Percentiles rank a stretch among this genome's conserved stretches.
These are phyloP conservation scores for Peromyscus leucopus DNA, from an alignment of 2,113 vertebrate species.

Conservation along the genomic window DNA sequence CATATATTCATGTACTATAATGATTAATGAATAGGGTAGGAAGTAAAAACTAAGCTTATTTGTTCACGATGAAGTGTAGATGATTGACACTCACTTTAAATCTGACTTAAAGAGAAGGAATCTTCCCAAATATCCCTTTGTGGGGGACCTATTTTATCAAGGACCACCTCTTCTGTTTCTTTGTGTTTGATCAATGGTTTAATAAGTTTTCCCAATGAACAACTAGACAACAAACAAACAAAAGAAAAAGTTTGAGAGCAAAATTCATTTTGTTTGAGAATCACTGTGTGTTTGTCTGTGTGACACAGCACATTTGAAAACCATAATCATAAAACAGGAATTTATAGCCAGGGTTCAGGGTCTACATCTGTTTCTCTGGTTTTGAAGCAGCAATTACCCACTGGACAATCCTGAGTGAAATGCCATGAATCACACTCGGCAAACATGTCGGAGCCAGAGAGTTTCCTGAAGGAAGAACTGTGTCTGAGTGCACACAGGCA, in stretches of 20 bases:
- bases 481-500: slow-evolving; percentile 50
- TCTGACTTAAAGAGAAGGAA: slow-evolving; percentile 63
- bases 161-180: slow-evolving; percentile 58
- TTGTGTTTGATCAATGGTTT: slow-evolving; percentile 78
- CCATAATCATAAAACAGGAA: slow-evolving; percentile 91
- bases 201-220: slow-evolving; percentile 83
- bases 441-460: slow-evolving; percentile 83
- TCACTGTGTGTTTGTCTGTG: slow-evolving; percentile 87
- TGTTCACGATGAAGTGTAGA: slow-evolving; percentile 75
- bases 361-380: slow-evolving; percentile 90
- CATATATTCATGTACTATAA: slow-evolving; percentile 19
- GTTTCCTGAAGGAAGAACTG: slow-evolving; percentile 73
- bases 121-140: slow-evolving; percentile 37
- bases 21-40: slow-evolving; percentile 59
- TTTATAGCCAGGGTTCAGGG: slow-evolving; percentile 89
- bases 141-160: slow-evolving; percentile 16
- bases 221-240: slow-evolving; percentile 79
- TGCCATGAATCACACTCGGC: slow-evolving; percentile 85
- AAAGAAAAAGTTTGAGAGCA: slow-evolving; percentile 81
- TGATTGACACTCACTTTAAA: slow-evolving; percentile 80
- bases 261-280: slow-evolving; percentile 87
- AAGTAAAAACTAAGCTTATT: slow-evolving; percentile 73
- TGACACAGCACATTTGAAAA: slow-evolving; percentile 89
- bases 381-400: slow-evolving; percentile 89
- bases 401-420: slow-evolving; percentile 88